Percentiles rank a stretch among this genome's conserved stretches.
phyloP scores from a whole-genome alignment of 1,140 invertebrate genomes.

The Drosophila jambulina region DNA sequence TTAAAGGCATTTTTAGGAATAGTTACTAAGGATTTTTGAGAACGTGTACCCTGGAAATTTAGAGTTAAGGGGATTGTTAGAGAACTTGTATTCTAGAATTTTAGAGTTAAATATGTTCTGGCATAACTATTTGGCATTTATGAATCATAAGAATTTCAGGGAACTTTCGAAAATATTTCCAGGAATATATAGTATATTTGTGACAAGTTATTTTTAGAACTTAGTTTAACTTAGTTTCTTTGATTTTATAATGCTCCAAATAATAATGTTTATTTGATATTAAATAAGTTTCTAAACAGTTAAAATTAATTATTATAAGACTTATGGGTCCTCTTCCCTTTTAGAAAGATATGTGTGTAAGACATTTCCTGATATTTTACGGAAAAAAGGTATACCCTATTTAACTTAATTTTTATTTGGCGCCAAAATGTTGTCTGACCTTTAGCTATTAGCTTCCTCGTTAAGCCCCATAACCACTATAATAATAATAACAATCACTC shows the following conservation, averaged over 20 bases:
- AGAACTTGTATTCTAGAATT: too few relatives aligned
- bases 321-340: too few relatives aligned
- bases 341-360: too few relatives aligned
- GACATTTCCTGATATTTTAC: background rate
- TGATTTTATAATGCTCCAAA: background rate
- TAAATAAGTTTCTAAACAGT: background rate
- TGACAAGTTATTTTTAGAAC: background rate
- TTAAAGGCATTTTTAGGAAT: background rate
- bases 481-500: background rate
- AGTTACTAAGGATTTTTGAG: background rate
- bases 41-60: too few relatives aligned
- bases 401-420: constrained; percentile 5
- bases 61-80: background rate
- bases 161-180: background rate
- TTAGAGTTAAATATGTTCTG: background rate
- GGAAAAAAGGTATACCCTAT: background rate
- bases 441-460: constrained; percentile 8
- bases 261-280: background rate
- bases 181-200: background rate
- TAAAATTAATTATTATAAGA: background rate
- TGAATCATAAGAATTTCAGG: too few relatives aligned
- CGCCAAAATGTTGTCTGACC: constrained; percentile 20
- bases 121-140: too few relatives aligned
- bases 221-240: too few relatives aligned
- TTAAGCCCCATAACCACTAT: background rate